Conservation (phyloP, 2,888 invertebrate genomes). For the Eristalis intricaria region DNA sequence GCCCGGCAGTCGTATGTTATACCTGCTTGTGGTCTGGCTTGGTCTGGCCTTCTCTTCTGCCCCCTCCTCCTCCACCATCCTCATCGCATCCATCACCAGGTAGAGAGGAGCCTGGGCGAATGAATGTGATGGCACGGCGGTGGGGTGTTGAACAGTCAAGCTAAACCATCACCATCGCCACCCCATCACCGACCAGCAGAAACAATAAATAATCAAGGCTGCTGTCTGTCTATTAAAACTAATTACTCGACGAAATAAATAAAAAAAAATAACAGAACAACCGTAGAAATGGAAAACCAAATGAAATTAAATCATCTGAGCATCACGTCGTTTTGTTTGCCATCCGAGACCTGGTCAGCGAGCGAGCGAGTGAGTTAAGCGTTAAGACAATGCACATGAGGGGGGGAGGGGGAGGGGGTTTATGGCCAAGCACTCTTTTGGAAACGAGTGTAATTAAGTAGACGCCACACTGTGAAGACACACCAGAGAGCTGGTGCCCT, state of each 20-base stretch:
- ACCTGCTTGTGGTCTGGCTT: conserved; percentile 11
- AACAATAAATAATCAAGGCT: conserved; percentile 68
- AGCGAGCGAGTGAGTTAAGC: background rate
- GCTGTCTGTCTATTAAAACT: conserved; percentile 72
- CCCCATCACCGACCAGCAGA: background rate
- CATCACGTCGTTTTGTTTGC: conserved; percentile 67
- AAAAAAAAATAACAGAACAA: background rate
- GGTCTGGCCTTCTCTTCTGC: too few relatives aligned
- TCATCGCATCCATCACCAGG: conserved; percentile 43
- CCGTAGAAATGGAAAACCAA: conserved; percentile 54
- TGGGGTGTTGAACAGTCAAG: conserved; percentile 15
- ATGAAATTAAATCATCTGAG: conserved; percentile 71
- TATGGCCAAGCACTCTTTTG: conserved; percentile 13
- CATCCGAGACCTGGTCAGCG: background rate
- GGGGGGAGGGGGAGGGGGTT: background rate
- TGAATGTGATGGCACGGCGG: background rate
- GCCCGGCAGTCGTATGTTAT: conserved; percentile 57
- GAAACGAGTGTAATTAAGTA: conserved; percentile 50
- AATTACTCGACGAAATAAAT: conserved; percentile 70
- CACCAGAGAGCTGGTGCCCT: conserved; percentile 45
- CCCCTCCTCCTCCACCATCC: conserved; percentile 45
- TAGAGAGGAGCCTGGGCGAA: background rate
- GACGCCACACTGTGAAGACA: conserved; percentile 54
- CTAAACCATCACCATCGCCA: conserved; percentile 35
- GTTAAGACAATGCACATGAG: conserved; percentile 36